Evolutionary conservation across 2,113 vertebrate genomes (phyloP), one percentile per base, ranked within the genome.

Genomic region (Malurus alboscapulatus): DNA sequence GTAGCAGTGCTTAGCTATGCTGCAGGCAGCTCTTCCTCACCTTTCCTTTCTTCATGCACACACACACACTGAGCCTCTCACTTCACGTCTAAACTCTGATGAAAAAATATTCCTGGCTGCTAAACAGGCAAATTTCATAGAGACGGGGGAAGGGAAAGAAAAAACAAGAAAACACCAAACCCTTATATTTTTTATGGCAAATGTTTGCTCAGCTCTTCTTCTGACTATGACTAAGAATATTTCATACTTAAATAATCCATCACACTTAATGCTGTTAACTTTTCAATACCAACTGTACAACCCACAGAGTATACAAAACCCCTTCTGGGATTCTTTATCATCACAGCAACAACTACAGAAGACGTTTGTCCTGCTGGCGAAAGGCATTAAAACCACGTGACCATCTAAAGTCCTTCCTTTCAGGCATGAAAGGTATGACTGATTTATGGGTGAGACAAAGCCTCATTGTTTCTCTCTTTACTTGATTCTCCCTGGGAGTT

Each of bases 181-280:
- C 5, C 22, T 71, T 79, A 9, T 17, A 66, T 83, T 74, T 92
- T 95, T 59, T 75, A 80, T 26, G 51, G 47, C 44, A 74, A 83
- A 58, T 85, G 59, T 96, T 94, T 94, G 78, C 78, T 95, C 74
- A 94, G 92, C 91, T 94, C 61, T 84, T 93, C 86, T 90, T 93
- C 84, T 93, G 83, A 68, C 74, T 96, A 81, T 95, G 89, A 96
- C 94, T 95, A 93, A 96, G 91, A 95, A 87, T 93, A 94, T 96
- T 97, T 95, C 91, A 87, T 94, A 94, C 77, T 89, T 71, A 95
- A 82, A 93, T 96, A 94, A 95, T 95, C 87, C 89, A 94, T 94
- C 85, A 92, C 68, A 51, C 80, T 93, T 97, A 96, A 94, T 95
- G 83, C 85, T 93, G 94, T 94, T 97, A 96, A 94, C 77, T 95